These are phyloP conservation scores for Zonitis immaculata DNA, from an alignment of 2,888 invertebrate genomes.

Conservation along the genomic window DNA sequence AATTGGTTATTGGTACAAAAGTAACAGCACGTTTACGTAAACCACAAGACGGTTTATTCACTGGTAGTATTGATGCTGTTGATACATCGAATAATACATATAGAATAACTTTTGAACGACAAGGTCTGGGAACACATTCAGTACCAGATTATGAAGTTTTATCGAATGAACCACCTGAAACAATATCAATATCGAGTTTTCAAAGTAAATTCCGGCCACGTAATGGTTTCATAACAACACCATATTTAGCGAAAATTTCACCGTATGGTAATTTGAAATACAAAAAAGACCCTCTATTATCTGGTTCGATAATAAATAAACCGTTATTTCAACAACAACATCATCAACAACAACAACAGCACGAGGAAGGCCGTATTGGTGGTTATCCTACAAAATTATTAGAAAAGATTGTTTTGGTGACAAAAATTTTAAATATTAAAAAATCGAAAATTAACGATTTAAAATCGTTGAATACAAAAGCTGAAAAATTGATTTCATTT, in stretches of 20 bases:
- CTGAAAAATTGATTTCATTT: conserved; percentile 79
- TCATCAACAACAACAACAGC: conserved; percentile 21
- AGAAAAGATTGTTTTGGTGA: conserved; percentile 80
- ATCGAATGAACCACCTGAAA: conserved; percentile 88
- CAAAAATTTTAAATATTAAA: conserved; percentile 80
- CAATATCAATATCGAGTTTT: conserved; percentile 79
- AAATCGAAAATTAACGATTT: conserved; percentile 73
- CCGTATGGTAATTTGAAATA: conserved; percentile 42
- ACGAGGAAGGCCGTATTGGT: conserved; percentile 58
- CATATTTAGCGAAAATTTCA: conserved; percentile 52
- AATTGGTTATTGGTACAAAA: conserved; percentile 91
- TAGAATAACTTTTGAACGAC: conserved; percentile 89
- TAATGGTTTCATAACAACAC: conserved; percentile 48
- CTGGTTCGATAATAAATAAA: conserved; percentile 48
- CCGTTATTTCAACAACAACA: conserved; percentile 28
- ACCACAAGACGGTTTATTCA: conserved; percentile 94
- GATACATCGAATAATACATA: conserved; percentile 94
- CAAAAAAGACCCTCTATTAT: conserved; percentile 69
- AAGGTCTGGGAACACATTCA: conserved; percentile 89
- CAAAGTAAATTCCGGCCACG: conserved; percentile 74
- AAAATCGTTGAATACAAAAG: conserved; percentile 84
- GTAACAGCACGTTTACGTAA: conserved; percentile 84
- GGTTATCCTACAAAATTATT: conserved; percentile 81
- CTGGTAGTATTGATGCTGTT: conserved; percentile 84
- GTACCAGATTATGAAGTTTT: conserved; percentile 96